phyloP scores from a whole-genome alignment of 2,888 invertebrate species.

The Polyploca ridens region DNA sequence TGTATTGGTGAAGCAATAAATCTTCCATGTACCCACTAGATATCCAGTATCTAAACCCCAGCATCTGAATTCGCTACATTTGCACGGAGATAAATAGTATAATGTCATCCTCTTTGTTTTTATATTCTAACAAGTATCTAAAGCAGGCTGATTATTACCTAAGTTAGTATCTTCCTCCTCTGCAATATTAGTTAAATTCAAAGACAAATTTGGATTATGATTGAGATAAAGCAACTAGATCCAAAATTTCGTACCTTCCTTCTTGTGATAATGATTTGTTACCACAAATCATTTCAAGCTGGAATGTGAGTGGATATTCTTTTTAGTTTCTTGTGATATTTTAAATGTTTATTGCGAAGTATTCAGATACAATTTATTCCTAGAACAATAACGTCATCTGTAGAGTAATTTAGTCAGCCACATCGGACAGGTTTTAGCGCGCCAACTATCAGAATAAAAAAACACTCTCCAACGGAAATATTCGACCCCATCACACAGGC shows the following conservation, averaged over 20 bases:
- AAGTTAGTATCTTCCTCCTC: too few species aligned
- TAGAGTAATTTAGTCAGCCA: slow-evolving; percentile 52
- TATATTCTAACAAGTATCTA: too few species aligned
- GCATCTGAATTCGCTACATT: too few species aligned
- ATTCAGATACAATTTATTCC: slow-evolving; percentile 22
- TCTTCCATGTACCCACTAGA: too few species aligned
- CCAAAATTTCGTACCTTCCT: background rate
- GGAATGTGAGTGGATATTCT: background rate
- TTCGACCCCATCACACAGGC: slow-evolving; percentile 57
- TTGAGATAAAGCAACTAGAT: too few species aligned
- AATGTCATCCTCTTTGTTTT: too few species aligned
- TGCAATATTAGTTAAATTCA: background rate
- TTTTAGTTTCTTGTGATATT: slow-evolving; percentile 13
- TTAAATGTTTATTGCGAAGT: background rate
- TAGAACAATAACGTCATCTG: slow-evolving; percentile 50
- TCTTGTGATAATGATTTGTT: background rate
- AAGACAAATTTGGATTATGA: too few species aligned
- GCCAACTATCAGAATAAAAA: slow-evolving; percentile 57
- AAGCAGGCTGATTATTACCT: too few species aligned
- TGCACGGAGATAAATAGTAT: too few species aligned
- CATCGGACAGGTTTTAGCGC: slow-evolving; percentile 69
- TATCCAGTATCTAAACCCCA: too few species aligned
- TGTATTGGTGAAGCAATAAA: too few species aligned
- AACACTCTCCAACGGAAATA: slow-evolving; percentile 68
- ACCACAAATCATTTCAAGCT: background rate